phyloP scores from a whole-genome alignment of 2,797 vertebrate genomes.

The Poecilia wingei region DNA sequence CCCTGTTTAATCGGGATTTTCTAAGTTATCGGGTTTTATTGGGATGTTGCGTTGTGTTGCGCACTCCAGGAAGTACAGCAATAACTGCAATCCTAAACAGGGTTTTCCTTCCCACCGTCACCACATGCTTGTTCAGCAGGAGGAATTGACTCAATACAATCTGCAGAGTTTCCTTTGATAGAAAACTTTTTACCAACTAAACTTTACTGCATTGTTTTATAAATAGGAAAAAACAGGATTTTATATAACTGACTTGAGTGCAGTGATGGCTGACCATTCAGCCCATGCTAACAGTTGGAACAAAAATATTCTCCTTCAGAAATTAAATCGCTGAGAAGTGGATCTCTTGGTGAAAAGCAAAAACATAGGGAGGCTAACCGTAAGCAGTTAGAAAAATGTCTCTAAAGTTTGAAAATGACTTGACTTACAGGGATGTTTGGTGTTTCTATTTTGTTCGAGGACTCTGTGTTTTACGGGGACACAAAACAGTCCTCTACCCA shows the following conservation, averaged over 20 bases:
- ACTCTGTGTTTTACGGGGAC: background rate
- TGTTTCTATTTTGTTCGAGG: background rate
- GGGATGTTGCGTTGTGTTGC: background rate
- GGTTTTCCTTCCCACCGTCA: background rate
- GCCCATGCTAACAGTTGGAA: background rate
- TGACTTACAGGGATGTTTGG: background rate
- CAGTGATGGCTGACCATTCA: background rate
- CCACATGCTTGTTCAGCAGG: background rate
- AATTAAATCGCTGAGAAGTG: background rate
- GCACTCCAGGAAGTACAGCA: background rate
- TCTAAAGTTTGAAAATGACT: background rate
- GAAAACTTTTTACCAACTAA: background rate
- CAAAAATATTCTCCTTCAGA: background rate
- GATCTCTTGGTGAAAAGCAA: background rate
- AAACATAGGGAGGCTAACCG: background rate
- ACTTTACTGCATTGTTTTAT: background rate
- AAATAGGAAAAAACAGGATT: background rate
- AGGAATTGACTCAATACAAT: background rate
- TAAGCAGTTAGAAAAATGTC: background rate
- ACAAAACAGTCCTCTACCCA: background rate
- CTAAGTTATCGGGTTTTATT: background rate
- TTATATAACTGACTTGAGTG: background rate
- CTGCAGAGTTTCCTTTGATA: background rate
- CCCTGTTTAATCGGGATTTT: background rate
- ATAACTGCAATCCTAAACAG: background rate